Evolutionary conservation across 2,888 invertebrate species (phyloP).

Genomic region (Andrena minutula): DNA sequence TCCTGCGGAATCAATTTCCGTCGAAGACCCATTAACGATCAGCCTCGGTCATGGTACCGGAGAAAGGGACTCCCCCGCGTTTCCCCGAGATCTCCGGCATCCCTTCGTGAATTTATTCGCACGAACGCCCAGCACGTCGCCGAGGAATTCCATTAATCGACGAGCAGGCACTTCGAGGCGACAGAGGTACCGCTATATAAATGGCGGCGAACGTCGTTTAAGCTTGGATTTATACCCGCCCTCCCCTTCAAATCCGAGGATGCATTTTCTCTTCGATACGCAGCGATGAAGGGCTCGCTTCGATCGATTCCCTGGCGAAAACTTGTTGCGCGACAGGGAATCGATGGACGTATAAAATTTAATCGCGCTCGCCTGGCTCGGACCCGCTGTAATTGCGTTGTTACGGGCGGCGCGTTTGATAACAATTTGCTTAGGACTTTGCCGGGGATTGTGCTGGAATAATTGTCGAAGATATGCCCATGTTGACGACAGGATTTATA

Average conservation of each 20-base stretch:
- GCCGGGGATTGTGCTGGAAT: conserved; percentile 21
- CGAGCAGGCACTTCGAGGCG: conserved; percentile 69
- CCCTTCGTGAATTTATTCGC: conserved; percentile 74
- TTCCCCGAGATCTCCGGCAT: conserved; percentile 39
- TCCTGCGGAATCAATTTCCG: conserved; percentile 73
- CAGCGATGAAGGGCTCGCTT: neutral
- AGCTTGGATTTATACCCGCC: conserved; percentile 65
- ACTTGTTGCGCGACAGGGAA: conserved; percentile 61
- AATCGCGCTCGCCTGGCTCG: conserved; percentile 8
- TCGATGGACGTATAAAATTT: conserved; percentile 36
- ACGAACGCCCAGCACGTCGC: conserved; percentile 69
- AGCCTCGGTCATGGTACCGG: conserved; percentile 2
- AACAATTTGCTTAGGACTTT: conserved; percentile 40
- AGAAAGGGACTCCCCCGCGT: neutral
- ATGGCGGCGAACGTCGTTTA: conserved; percentile 68
- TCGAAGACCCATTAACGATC: conserved; percentile 71
- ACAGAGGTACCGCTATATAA: conserved; percentile 69
- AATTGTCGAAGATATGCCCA: neutral
- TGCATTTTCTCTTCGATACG: conserved; percentile 15
- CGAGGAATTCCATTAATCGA: conserved; percentile 72
- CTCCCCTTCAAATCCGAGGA: conserved; percentile 27
- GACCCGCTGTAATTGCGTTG: conserved; percentile 38
- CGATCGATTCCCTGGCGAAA: conserved; percentile 40
- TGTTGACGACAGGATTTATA: neutral
- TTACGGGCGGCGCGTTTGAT: conserved; percentile 36